Evolutionary conservation across 2,797 vertebrate genomes (phyloP), one percentile per base, ranked within the genome.

Genomic region (Peromyscus melanophrys): DNA sequence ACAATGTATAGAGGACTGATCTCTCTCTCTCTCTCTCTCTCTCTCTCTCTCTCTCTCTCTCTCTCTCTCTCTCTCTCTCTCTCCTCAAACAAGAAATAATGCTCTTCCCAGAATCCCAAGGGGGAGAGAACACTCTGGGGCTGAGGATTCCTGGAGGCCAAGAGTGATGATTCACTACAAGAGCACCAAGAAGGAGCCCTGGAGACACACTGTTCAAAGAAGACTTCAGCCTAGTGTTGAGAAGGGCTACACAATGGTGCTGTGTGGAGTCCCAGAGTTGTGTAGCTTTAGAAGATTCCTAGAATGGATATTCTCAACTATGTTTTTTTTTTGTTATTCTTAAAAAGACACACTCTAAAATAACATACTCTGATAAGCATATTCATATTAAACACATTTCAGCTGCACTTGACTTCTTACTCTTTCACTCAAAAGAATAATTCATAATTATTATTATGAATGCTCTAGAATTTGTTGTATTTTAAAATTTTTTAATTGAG

Each of bases 241-340:
- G 16, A 31, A 83, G 86, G 75, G 25, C 23, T n/a, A 27, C 3
- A 46, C 3, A 23, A 1, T 13, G 2, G 1, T 23, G 43, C 46
- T 0, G 1, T 63, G 55, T 11, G 13, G 31, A 17, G 1, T 4
- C n/a, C 46, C 55, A 23, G 57, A 89, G 3, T 6, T 85, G 52
- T 52, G 3, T 12, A 34, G 76, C 17, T 77, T 69, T 89, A 77
- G 52, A 13, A 76, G 71, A 67, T 6, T 80, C 4, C 43, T 31
- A 63, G 29, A 89, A 49, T 4, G 46, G 16, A 63, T 67, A 6
- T 57, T 89, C 43, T 81, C 46, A 40, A n/a, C 2, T 23, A 23
- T 9, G 9, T 95, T 89, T 91, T 95, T 89, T 91, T 87, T 76
- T 57, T n/a, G 37, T 90, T 95, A 1, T 61, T 85, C 86, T 81